Percentiles rank a stretch among this genome's conserved stretches.
phyloP scores from a whole-genome alignment of 2,797 vertebrate species.

The Acanthiza pusilla region DNA sequence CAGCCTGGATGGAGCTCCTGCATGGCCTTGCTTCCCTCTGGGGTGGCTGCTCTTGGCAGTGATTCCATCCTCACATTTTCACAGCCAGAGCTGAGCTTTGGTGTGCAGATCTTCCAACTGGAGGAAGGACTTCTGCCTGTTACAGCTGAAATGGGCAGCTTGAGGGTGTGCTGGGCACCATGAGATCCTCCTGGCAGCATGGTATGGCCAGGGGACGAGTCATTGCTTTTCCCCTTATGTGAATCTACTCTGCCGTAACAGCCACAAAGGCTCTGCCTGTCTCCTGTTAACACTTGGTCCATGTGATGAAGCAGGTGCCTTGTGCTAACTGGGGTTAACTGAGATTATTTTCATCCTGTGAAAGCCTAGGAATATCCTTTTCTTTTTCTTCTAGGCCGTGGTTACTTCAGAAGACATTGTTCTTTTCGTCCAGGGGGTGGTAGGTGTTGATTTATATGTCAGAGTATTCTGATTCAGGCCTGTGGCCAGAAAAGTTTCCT shows the following conservation, averaged over 20 bases:
- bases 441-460: background rate
- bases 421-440: background rate
- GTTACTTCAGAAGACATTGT: background rate
- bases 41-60: background rate
- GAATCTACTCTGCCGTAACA: background rate
- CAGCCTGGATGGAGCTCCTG: conserved; percentile 18
- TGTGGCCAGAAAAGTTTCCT: background rate
- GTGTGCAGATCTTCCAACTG: background rate
- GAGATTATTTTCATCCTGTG: background rate
- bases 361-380: background rate
- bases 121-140: background rate
- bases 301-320: rapidly evolving
- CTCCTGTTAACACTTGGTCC: background rate
- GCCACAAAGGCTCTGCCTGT: background rate
- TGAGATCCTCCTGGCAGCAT: background rate
- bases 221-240: background rate
- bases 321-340: background rate
- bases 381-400: background rate
- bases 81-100: background rate
- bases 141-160: background rate
- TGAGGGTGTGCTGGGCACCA: background rate
- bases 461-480: background rate
- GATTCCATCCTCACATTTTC: background rate
- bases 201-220: background rate
- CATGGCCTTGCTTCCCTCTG: conserved; percentile 23